These are phyloP conservation scores for Laticauda colubrina DNA, from an alignment of 2,113 vertebrate species.

Conservation along the genomic window DNA sequence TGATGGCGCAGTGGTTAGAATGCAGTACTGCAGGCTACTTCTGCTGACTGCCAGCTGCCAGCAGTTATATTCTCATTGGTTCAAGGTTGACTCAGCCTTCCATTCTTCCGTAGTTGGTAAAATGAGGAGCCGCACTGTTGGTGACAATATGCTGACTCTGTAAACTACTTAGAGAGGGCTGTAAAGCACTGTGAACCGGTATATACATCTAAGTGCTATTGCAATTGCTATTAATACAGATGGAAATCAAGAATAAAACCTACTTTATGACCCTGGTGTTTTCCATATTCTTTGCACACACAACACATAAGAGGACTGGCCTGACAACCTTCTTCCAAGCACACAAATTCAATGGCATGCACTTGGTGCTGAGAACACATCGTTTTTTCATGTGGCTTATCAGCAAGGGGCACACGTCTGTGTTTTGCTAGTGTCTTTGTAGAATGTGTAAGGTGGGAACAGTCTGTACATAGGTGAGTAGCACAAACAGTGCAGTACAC, in stretches of 20 bases:
- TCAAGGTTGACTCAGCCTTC: no score
- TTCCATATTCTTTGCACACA: constrained; percentile 98
- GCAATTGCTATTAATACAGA: neutral
- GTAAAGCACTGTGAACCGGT: no score
- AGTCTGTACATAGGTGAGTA: constrained; percentile 93
- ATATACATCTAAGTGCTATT: no score
- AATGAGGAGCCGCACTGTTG: no score
- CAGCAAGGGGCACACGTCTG: constrained; percentile 91
- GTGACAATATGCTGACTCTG: no score
- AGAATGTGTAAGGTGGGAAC: constrained; percentile 94
- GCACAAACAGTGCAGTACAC: constrained; percentile 97
- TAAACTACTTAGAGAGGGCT: no score
- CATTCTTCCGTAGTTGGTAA: no score
- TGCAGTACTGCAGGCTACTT: no score
- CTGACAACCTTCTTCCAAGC: constrained; percentile 92
- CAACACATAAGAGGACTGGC: constrained; percentile 95
- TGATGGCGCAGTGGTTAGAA: no score
- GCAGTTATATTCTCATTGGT: no score
- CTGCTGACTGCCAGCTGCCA: no score
- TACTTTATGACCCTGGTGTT: constrained; percentile 99
- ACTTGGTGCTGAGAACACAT: constrained; percentile 96
- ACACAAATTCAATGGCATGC: constrained; percentile 97
- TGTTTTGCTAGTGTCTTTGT: constrained; percentile 97
- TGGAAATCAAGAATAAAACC: neutral
- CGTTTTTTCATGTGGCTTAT: constrained; percentile 98